A percentile compares a stretch with the other conserved stretches of the same genome.
These are phyloP conservation scores for Phacellophora camtschatica DNA, from an alignment of 30 jellyfish, hydroid and myxozoan genomes.

Conservation along the genomic window DNA sequence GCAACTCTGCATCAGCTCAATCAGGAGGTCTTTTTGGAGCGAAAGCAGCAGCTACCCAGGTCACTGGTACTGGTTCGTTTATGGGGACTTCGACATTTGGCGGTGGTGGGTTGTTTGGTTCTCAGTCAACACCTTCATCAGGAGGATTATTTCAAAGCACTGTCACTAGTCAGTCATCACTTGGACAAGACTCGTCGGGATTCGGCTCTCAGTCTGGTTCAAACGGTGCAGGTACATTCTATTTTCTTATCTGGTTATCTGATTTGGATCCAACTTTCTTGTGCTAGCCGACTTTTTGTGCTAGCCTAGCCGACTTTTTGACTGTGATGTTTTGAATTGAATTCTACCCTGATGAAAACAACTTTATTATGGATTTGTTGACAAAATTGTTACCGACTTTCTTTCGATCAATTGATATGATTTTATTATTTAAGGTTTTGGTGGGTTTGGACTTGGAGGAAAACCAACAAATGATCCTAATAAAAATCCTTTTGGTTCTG, in stretches of 20 bases:
- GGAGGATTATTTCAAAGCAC: slow-evolving; percentile 32
- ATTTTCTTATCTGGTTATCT: neutral
- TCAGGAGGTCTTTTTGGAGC: slow-evolving; percentile 56
- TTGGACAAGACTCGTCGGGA: slow-evolving; percentile 27
- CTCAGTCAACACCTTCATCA: slow-evolving; percentile 12
- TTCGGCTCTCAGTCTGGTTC: slow-evolving; percentile 26
- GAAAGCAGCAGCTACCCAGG: neutral
- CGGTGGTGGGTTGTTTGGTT: neutral
- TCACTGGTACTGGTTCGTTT: neutral
- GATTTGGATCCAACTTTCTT: neutral
- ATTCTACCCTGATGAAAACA: no score
- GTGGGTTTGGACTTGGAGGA: slow-evolving; percentile 96
- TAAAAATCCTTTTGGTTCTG: slow-evolving; percentile 93
- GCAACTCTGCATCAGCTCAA: no score
- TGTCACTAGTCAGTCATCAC: slow-evolving; percentile 6
- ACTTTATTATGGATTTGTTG: neutral
- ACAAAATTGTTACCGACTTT: neutral
- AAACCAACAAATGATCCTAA: slow-evolving; percentile 88
- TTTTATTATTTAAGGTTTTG: slow-evolving; percentile 15
- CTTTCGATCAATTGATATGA: neutral
- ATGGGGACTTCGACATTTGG: neutral
- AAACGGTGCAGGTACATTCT: neutral
- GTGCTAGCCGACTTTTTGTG: no score
- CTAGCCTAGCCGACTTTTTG: no score
- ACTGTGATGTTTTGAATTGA: no score